Evolutionary conservation across 2,888 invertebrate genomes (phyloP).

Genomic region (Cecidostiba fungosa): DNA sequence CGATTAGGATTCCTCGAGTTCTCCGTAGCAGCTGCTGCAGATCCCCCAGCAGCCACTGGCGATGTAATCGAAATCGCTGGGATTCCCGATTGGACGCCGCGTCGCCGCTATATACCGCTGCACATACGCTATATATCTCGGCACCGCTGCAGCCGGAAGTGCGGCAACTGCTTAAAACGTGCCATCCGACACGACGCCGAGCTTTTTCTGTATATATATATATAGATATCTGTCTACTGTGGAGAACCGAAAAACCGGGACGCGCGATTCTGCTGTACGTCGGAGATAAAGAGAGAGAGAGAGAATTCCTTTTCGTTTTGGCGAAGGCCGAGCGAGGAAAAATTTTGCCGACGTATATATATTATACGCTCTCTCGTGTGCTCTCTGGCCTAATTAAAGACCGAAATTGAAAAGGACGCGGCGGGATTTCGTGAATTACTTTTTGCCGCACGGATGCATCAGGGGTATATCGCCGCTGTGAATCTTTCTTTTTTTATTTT

Average conservation of each 20-base stretch:
- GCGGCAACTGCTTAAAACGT: slow-evolving; percentile 54
- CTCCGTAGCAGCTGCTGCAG: slow-evolving; percentile 52
- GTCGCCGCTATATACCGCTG: slow-evolving; percentile 23
- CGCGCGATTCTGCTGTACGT: neutral
- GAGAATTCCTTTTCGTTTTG: slow-evolving; percentile 7
- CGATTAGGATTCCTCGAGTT: slow-evolving; percentile 69
- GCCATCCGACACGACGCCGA: neutral
- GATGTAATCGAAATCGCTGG: slow-evolving; percentile 73
- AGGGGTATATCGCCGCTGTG: too few relatives aligned
- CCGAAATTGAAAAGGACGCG: slow-evolving; percentile 33
- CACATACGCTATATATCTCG: slow-evolving; percentile 13
- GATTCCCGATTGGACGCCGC: slow-evolving; percentile 69
- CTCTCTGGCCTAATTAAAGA: slow-evolving; percentile 37
- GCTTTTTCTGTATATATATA: neutral
- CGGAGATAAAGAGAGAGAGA: neutral
- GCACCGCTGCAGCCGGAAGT: slow-evolving; percentile 39
- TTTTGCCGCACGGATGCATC: too few relatives aligned
- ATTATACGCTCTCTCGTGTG: neutral
- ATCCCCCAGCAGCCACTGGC: slow-evolving; percentile 54
- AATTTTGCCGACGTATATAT: neutral
- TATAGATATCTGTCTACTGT: neutral
- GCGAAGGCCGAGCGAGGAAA: neutral
- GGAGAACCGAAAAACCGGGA: slow-evolving; percentile 16
- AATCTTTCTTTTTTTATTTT: neutral
- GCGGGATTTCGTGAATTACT: slow-evolving; percentile 29